Evolutionary conservation across 2,888 invertebrate genomes (phyloP).

Genomic region (Caenorhabditis sp.): DNA sequence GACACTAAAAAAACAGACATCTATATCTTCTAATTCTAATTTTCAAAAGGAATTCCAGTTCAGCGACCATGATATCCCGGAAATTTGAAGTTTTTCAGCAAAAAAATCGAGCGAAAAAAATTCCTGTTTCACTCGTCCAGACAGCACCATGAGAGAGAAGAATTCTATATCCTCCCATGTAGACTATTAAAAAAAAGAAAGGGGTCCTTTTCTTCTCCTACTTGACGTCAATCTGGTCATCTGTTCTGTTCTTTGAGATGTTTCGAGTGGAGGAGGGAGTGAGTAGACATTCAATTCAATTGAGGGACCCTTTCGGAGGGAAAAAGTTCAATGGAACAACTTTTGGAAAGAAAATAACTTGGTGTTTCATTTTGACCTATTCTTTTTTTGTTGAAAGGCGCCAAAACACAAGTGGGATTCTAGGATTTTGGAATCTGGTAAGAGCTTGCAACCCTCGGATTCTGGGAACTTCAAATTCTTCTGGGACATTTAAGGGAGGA

Average conservation of each 20-base stretch:
- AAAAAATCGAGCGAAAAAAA: background rate
- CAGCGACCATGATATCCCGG: background rate
- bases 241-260: constrained; percentile 29
- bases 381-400: background rate
- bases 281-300: constrained; percentile 5
- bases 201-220: background rate
- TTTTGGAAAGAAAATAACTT: background rate
- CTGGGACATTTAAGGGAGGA: too few relatives aligned
- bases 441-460: too few relatives aligned
- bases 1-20: background rate
- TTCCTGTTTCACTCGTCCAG: background rate
- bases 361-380: background rate
- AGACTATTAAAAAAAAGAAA: constrained; percentile 21
- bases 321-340: constrained; percentile 18
- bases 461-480: too few relatives aligned
- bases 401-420: too few relatives aligned
- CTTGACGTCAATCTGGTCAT: constrained; percentile 43
- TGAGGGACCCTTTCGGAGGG: background rate
- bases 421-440: too few relatives aligned
- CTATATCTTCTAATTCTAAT: background rate
- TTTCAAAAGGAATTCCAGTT: background rate
- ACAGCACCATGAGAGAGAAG: background rate
- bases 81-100: background rate
- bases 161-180: background rate
- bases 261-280: background rate